phyloP scores from a whole-genome alignment of 1,140 invertebrate genomes.

The Hylaeus volcanicus region DNA sequence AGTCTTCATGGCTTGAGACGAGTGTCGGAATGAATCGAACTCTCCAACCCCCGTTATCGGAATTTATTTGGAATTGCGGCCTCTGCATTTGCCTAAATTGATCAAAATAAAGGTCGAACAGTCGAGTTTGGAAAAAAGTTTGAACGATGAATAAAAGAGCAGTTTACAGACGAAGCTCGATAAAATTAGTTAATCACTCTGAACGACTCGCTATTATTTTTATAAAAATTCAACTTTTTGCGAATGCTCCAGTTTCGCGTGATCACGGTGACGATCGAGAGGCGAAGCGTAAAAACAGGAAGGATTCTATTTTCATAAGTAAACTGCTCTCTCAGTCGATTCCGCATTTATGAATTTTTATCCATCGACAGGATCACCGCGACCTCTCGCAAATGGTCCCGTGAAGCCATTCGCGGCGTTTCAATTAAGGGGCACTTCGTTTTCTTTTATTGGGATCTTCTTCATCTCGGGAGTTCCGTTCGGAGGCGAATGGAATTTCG shows the following conservation, averaged over 20 bases:
- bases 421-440: conserved; percentile 28
- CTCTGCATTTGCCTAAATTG: no score
- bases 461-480: neutral
- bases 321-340: neutral
- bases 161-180: no score
- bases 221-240: conserved; percentile 15
- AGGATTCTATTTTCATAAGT: neutral
- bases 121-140: no score
- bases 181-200: no score
- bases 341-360: conserved; percentile 29
- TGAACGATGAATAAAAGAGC: no score
- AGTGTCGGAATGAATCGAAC: neutral
- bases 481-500: neutral
- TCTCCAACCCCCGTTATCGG: neutral
- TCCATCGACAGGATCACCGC: neutral
- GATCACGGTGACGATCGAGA: no score
- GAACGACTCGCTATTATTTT: no score
- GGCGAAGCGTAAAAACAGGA: neutral
- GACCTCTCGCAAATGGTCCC: neutral
- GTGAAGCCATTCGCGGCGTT: neutral
- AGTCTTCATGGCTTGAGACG: neutral
- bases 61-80: no score
- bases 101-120: no score
- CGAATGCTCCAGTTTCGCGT: conserved; percentile 2
- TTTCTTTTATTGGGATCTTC: conserved; percentile 8